Percentiles rank a stretch among this genome's conserved stretches.
phyloP scores from a whole-genome alignment of 2,888 invertebrate genomes.

The Drosophila kambysellisi region DNA sequence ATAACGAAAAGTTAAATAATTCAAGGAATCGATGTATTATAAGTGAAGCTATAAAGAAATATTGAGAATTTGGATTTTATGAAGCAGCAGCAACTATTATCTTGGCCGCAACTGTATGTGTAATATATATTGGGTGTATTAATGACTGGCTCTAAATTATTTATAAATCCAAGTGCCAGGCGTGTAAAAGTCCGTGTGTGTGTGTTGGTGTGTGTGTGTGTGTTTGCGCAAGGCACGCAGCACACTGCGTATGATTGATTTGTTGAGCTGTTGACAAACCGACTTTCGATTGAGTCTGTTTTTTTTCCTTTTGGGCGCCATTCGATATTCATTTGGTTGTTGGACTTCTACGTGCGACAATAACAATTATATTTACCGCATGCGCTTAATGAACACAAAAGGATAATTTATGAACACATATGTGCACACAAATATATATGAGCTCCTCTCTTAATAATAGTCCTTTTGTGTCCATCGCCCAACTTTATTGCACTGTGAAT shows the following conservation, averaged over 20 bases:
- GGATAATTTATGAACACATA: neutral
- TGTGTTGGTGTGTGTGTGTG: constrained; percentile 3
- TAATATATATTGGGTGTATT: constrained; percentile 30
- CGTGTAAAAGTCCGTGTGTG: constrained; percentile 18
- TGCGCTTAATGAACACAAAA: constrained; percentile 15
- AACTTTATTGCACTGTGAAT: constrained; percentile 22
- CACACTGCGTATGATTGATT: constrained; percentile 76
- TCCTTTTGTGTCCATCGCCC: constrained; percentile 9
- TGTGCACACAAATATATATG: neutral
- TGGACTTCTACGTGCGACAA: constrained; percentile 30
- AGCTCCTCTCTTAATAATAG: constrained; percentile 32
- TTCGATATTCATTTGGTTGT: constrained; percentile 1
- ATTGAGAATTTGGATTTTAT: neutral
- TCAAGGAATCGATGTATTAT: neutral
- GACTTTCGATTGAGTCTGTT: constrained; percentile 20
- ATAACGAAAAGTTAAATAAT: neutral
- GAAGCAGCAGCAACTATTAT: neutral
- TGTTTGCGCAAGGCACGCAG: constrained; percentile 47
- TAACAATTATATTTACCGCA: constrained; percentile 63
- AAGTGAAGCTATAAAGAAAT: neutral
- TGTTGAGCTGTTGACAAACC: constrained; percentile 75
- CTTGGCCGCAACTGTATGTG: neutral
- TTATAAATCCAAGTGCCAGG: constrained; percentile 65
- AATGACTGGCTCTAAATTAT: constrained; percentile 62
- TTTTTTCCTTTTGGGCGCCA: constrained; percentile 1